A percentile compares a stretch with the other conserved stretches of the same genome.
phyloP scores from a whole-genome alignment of 2,888 invertebrate genomes.

The Melipona beecheii region DNA sequence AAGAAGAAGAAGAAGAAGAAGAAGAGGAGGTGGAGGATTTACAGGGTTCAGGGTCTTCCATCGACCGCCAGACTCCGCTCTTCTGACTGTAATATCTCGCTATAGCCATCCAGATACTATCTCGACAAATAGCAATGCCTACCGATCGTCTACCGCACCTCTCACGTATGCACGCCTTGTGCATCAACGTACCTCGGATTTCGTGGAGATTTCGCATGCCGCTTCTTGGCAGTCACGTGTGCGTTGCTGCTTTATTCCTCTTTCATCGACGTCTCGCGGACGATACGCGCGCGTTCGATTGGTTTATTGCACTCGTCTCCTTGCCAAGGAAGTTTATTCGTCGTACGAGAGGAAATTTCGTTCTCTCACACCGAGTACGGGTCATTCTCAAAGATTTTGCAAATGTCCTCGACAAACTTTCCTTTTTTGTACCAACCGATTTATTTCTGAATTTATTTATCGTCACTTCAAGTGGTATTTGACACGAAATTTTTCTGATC shows the following conservation, averaged over 20 bases:
- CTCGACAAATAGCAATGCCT: conserved; percentile 81
- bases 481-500: too few relatives aligned
- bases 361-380: too few relatives aligned
- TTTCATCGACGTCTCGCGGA: conserved; percentile 50
- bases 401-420: too few relatives aligned
- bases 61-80: conserved; percentile 67
- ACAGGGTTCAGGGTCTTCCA: conserved; percentile 69
- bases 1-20: too few relatives aligned
- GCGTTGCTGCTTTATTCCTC: conserved; percentile 50
- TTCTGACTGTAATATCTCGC: conserved; percentile 80
- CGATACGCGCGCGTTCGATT: conserved; percentile 23
- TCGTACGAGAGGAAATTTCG: too few relatives aligned
- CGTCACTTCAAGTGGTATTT: too few relatives aligned
- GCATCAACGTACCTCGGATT: too few relatives aligned
- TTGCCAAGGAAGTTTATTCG: not conserved
- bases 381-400: too few relatives aligned
- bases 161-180: conserved; percentile 23
- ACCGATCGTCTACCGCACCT: conserved; percentile 70
- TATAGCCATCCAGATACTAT: conserved; percentile 80
- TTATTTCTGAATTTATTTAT: too few relatives aligned
- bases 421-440: too few relatives aligned
- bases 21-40: conserved; percentile 28
- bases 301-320: not conserved
- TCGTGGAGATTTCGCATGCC: conserved; percentile 54
- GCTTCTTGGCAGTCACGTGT: conserved; percentile 37